These are phyloP conservation scores for Urocynchramus pylzowi DNA, from an alignment of 2,113 vertebrate species.

Conservation along the genomic window DNA sequence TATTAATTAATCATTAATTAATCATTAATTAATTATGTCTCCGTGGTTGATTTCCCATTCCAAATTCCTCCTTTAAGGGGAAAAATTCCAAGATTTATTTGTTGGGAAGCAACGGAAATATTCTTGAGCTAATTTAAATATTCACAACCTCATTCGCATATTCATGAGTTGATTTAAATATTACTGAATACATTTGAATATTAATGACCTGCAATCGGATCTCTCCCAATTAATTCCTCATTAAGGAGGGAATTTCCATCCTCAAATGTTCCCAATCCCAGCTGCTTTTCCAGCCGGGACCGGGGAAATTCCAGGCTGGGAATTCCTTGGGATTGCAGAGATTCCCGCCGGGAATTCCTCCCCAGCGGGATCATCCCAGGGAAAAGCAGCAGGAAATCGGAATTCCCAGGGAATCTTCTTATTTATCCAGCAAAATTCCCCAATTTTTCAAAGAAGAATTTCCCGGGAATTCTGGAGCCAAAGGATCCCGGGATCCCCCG, in stretches of 20 bases:
- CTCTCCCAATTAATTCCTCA: not conserved
- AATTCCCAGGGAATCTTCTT: fast-evolving
- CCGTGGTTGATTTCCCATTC: not conserved
- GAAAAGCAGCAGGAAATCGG: not conserved
- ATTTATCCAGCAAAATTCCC: fast-evolving
- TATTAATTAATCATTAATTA: not conserved
- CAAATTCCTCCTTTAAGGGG: not conserved
- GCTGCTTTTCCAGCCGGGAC: not conserved
- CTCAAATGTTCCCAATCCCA: not conserved
- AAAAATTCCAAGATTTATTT: not conserved
- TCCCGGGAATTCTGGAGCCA: fast-evolving
- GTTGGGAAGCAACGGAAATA: fast-evolving
- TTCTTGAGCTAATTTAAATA: fast-evolving
- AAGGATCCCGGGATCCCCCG: fast-evolving
- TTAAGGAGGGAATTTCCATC: not conserved
- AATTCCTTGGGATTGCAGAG: not conserved
- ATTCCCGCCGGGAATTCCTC: not conserved
- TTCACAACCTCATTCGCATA: fast-evolving
- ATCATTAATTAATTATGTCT: not conserved
- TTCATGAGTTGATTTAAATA: fast-evolving
- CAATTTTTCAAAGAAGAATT: fast-evolving
- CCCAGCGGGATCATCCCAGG: fast-evolving
- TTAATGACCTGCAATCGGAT: fast-evolving
- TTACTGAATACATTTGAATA: fast-evolving
- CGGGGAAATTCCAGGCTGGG: not conserved